Conservation (phyloP, 2,888 invertebrate species). For the Linnaemya vulpina region DNA sequence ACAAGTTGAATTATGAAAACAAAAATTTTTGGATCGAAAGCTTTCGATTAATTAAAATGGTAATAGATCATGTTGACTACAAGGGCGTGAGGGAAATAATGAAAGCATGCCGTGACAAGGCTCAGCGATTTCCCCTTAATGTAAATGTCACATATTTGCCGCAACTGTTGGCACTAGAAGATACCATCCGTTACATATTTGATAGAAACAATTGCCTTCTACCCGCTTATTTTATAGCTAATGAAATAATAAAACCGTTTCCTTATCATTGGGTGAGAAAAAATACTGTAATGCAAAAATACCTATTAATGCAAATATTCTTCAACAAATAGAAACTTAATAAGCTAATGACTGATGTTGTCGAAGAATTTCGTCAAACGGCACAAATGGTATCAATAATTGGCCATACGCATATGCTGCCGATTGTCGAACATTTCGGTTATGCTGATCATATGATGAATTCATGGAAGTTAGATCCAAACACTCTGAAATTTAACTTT, state of each 20-base stretch:
- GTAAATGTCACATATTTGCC: conserved; percentile 91
- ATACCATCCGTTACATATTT: conserved; percentile 94
- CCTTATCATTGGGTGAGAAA: conserved; percentile 91
- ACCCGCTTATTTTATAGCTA: conserved; percentile 97
- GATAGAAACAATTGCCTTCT: conserved; percentile 95
- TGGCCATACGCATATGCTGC: conserved; percentile 94
- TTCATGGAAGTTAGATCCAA: conserved; percentile 96
- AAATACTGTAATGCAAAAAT: conserved; percentile 15
- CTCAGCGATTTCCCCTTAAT: conserved; percentile 90
- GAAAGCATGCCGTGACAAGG: conserved; percentile 96
- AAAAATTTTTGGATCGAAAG: conserved; percentile 95
- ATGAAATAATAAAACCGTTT: conserved; percentile 92
- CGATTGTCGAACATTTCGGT: conserved; percentile 96
- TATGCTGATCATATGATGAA: conserved; percentile 95
- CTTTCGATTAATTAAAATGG: conserved; percentile 91
- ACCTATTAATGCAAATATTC: background rate
- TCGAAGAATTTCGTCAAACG: conserved; percentile 95
- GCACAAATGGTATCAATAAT: conserved; percentile 98
- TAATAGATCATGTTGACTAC: conserved; percentile 96
- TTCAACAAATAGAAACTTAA: conserved; percentile 88
- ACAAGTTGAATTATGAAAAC: conserved; percentile 91
- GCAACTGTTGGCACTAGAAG: conserved; percentile 91
- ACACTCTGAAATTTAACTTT: conserved; percentile 87
- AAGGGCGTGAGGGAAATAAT: conserved; percentile 97
- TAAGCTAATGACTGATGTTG: conserved; percentile 92